Evolutionary conservation across 2,113 vertebrate genomes (phyloP), one percentile per base, ranked within the genome.

Genomic region (Orcinus orca): DNA sequence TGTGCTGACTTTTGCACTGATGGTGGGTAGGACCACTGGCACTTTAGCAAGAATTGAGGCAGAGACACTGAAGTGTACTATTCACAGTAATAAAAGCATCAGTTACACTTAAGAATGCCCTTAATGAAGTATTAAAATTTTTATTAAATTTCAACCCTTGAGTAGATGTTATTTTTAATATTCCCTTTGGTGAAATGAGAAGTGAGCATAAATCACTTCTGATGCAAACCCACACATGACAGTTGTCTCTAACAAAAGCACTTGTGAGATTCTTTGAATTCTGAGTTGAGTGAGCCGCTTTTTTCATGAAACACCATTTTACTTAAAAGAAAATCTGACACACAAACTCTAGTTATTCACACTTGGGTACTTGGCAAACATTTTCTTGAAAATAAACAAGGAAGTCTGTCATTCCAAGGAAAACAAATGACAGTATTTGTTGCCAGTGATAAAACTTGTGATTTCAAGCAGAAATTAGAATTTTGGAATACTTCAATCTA

Each of bases 321-420:
- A 68, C 65, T 67, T 33, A 26, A 86, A 92, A 73, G 47, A 94
- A 38, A 25, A 79, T 58, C 2, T 82, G n/a, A 67, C 31, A 93
- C 4, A 15, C 36, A 83, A 83, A 79, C 36, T 79, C 2, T 20
- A 13, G 2, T 68, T 90, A 77, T 87, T 96, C 26, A 86, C 12
- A 77, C 21, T 36, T 95, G 31, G 2, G 12, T 38, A 81, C 50
- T 58, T 81, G 58, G 58, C 67, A 81, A 58, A 80, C 1, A 58
- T 89, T 88, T 80, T 89, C 88, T 68, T 18, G 7, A 93, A 95
- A 93, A 95, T 31, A 95, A 96, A 38, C 17, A 73, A 83, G 26
- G 20, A 77, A 82, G n/a, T 4, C 63, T 87, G 36, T 62, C 29
- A 85, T 67, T 83, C 84, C 41, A 85, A 88, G n/a, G n/a, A 92